Base-by-base conservation (phyloP, 2,888 invertebrate genomes). In the Adelognathus sp. region DNA sequence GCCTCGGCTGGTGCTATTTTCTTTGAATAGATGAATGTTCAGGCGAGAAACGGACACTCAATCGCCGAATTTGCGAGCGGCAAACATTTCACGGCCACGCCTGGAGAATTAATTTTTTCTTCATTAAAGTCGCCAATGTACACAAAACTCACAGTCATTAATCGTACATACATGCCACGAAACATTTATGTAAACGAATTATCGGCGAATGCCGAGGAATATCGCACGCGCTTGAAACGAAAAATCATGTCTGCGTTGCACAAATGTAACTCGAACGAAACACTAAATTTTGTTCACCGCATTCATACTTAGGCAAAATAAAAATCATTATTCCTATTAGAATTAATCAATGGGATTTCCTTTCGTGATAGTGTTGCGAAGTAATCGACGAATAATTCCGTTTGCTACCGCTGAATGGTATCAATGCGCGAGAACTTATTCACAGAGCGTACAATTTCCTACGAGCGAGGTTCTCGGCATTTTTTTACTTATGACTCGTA, bases 111-210 rank as follows among this genome's bases (percentile, higher is more conserved):
- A 11, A 36, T 36, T 52, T 24, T 39, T 24, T 36, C 36, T 21
- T n/a, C 52, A 1, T 24, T 6, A 18, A 66, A 27, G 24, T 33
- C 33, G 31, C 36, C 4, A 66, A 7, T 4, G 6, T 11, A 3
- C 16, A 46, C 18, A 46, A 64, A 24, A n/a, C n/a, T 33, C n/a
- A 52, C 67, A 67, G 29, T 54, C 66, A 67, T 54, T 41, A 54
- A 39, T 29, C 39, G n/a, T 41, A 54, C n/a, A 54, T 54, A 52
- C 33, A 36, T 52, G 24, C 6, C 27, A 54, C 16, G 41, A 24
- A 11, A 31, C 36, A 54, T 54, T 54, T 50, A 50, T 50, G 46
- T 24, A 24, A 14, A 39, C n/a, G n/a, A n/a, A n/a, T n/a, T n/a
- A n/a, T n/a, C n/a, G n/a, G n/a, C n/a, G n/a, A n/a, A n/a, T n/a